Percentiles rank a stretch among this genome's conserved stretches.
These are phyloP conservation scores for Pseudoatta argentina DNA, from an alignment of 1,140 invertebrate species.

Conservation along the genomic window DNA sequence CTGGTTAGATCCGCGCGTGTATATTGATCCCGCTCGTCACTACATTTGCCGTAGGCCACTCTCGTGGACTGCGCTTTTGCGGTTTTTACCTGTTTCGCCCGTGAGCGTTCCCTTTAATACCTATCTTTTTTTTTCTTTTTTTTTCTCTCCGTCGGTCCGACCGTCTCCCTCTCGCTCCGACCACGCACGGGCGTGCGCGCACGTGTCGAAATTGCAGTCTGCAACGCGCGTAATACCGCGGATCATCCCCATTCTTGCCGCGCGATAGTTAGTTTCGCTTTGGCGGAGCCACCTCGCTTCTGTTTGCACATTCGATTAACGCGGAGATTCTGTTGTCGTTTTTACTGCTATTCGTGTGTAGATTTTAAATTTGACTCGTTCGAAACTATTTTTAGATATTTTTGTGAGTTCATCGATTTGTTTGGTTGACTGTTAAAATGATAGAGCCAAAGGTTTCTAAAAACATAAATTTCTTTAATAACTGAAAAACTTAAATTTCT, in stretches of 20 bases:
- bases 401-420: not conserved
- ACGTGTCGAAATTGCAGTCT: slow-evolving; percentile 18
- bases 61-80: slow-evolving; percentile 37
- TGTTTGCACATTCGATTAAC: slow-evolving; percentile 22
- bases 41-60: slow-evolving; percentile 8
- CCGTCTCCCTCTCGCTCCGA: not conserved
- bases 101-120: slow-evolving; percentile 29
- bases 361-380: not conserved
- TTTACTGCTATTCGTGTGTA: not conserved
- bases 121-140: not conserved
- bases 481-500: not conserved
- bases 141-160: not conserved
- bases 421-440: not conserved
- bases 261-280: slow-evolving; percentile 30
- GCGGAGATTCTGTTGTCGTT: slow-evolving; percentile 28
- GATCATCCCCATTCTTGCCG: slow-evolving; percentile 21
- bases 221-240: slow-evolving; percentile 11
- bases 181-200: too few species aligned
- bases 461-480: not conserved
- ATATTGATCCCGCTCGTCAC: slow-evolving; percentile 37
- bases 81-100: slow-evolving; percentile 39
- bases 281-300: not conserved
- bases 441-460: not conserved
- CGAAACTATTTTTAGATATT: slow-evolving; percentile 1
- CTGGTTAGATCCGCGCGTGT: slow-evolving; percentile 40